Evolutionary conservation across 2,888 invertebrate species (phyloP), one percentile per base, ranked within the genome.

Genomic region (Erynnis tages): DNA sequence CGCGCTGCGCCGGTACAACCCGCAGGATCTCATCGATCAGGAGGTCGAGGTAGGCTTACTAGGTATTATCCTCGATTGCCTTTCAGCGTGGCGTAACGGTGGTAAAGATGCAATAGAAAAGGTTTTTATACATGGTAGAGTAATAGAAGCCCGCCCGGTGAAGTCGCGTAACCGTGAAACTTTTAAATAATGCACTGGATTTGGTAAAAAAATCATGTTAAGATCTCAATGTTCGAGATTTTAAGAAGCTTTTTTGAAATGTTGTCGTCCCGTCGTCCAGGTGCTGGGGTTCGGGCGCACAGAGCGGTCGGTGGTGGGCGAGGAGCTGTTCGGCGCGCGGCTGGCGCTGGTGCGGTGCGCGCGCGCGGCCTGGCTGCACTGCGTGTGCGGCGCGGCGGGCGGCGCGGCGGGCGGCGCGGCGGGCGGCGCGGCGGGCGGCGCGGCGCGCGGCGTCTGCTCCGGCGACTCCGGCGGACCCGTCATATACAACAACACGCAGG

Each of bases 401-500:
- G 55, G 38, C 4, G 14, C 38, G 38, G 53, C 61, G n/a, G n/a
- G 60, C 48, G 38, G 57, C 55, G 16, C 82, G 82, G 82, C 37
- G 59, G 53, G 83, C 65, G 77, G 71, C 52, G 62, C 59, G 59
- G 49, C 45, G 25, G 38, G 23, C 4, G 55, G 37, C 4, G 14
- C 41, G 37, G 53, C 62, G 17, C 65, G 73, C 47, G 84, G 81
- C 55, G 85, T 85, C 52, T 86, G 87, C 74, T 65, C 81, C 21
- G 86, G 87, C 0, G 87, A 86, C 74, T 85, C 84, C 17, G 87
- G 86, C 46, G 87, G 85, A 45, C 84, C 86, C 16, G 76, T 79
- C 54, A 21, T 82, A 48, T 72, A 68, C 59, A 58, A 60, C 37
- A 77, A 76, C 53, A 59, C 55, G 32, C 73, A 69, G 71, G 71